Base-by-base conservation (phyloP, 1,140 invertebrate genomes). In the Gerris buenoi region DNA sequence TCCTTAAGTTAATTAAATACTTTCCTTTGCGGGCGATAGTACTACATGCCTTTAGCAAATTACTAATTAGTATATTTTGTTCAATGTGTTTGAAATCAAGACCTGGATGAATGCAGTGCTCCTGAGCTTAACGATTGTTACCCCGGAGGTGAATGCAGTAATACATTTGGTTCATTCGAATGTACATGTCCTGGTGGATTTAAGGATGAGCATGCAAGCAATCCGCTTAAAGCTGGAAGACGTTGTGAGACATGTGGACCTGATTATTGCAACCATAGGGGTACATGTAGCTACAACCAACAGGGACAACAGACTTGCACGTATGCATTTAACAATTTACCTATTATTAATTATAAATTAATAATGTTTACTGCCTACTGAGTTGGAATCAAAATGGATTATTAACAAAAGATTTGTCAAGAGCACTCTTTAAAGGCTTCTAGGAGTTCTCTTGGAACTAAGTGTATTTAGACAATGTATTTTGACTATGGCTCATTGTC, bases 71-170 rank as follows among this genome's bases (percentile, higher is more conserved):
- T 46, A 46, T 46, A 46, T 64, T 1, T n/a, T 27, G n/a, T 3
- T 27, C 1, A 64, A 65, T 65, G 2, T 62, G 71, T 79, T 76
- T 23, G 74, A 90, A 94, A 97, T 79, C n/a, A n/a, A n/a, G n/a
- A n/a, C n/a, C 75, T 97, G 64, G 91, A 97, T 73, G 94, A 97
- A 76, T 97, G 94, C 72, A 81, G 85, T 0, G 86, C 87, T 0
- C 75, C 83, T 10, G 91, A 95, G 63, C 76, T 95, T 13, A 91
- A 98, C 75, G 95, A 98, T 76, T 99, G 96, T 73, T 88, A 93
- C 70, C 81, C 85, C 13, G 83, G 58, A 60, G 58, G 58, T 25
- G 58, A 60, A 60, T 60, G 96, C 77, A 85, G 85, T 28, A 98
- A 98, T 76, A 85, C 84, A 0, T 93, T 91, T 81, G 95, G 95